Evolutionary conservation across 2,888 invertebrate genomes (phyloP), one percentile per base, ranked within the genome.

Genomic region (Conistra vaccinii): DNA sequence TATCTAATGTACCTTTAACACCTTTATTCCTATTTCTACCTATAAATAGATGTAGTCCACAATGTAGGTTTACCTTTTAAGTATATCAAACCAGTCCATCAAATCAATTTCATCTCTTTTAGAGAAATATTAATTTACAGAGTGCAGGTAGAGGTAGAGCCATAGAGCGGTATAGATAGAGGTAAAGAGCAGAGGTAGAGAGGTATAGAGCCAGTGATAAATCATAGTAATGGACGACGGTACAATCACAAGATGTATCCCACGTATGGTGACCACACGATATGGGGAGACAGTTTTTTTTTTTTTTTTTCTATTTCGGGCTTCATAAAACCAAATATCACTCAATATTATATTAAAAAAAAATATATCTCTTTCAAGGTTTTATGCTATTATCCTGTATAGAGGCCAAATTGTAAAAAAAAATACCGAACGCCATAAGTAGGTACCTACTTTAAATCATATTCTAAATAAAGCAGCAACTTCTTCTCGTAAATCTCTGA

Each of bases 151-250:
- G 45, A 32, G 58, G 72, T 78, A 67, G 26, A 66, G 23, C 4
- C 29, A 62, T 55, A 48, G 39, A 55, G 51, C 23, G 45, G 17
- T 48, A 39, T 42, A 39, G 20, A 51, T 60, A 60, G n/a, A 51
- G 66, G 65, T 29, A 20, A 48, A 48, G 48, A 48, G 48, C 20
- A 20, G 48, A 48, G 20, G 45, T 20, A 29, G 45, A 26, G 73
- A 57, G 63, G 71, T 53, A 48, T 70, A 75, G 39, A 75, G 69
- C 55, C 66, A 55, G 86, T 79, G 78, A 90, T 89, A 90, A 90
- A 89, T 89, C 87, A 89, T 87, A 90, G 89, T 87, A 87, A 90
- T 89, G 85, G 87, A 81, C 42, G 83, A 78, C 42, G 55, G 65
- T 68, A 73, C 89, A 90, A 90, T 90, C 88, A 79, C 77, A 85